These are phyloP conservation scores for Trachurus trachurus DNA, from an alignment of 2,797 vertebrate genomes.

Conservation along the genomic window DNA sequence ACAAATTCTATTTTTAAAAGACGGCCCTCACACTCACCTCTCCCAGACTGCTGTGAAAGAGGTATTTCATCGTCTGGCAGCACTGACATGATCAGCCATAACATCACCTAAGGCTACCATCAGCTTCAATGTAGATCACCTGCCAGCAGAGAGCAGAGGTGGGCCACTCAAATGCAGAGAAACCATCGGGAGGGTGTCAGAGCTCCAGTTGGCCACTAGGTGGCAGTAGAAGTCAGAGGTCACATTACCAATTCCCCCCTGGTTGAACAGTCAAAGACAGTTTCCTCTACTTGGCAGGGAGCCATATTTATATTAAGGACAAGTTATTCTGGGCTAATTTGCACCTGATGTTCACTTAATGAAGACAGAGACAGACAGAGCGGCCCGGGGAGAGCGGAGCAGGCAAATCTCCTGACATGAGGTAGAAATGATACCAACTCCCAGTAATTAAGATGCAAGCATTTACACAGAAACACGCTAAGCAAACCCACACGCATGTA, in stretches of 20 bases:
- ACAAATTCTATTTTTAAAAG: conserved; percentile 23
- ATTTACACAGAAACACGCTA: conserved; percentile 49
- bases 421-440: conserved; percentile 65
- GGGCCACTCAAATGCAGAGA: not conserved
- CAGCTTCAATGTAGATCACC: conserved; percentile 66
- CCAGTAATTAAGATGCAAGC: conserved; percentile 78
- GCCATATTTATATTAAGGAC: conserved; percentile 77
- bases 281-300: conserved; percentile 72
- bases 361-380: conserved; percentile 77
- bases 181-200: accelerated
- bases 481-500: conserved; percentile 13
- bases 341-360: conserved; percentile 89
- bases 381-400: conserved; percentile 69
- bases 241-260: not conserved
- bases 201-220: not conserved
- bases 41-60: conserved; percentile 6
- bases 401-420: conserved; percentile 77
- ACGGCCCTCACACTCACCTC: conserved; percentile 14
- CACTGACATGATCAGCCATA: conserved; percentile 59
- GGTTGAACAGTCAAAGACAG: too few relatives aligned
- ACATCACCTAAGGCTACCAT: conserved; percentile 69
- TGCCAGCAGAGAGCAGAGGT: conserved; percentile 70
- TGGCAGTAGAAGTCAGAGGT: conserved; percentile 55
- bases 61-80: conserved; percentile 27
- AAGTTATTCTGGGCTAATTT: conserved; percentile 83